A percentile compares a stretch with the other conserved stretches of the same genome.
phyloP scores from a whole-genome alignment of 2,888 invertebrate genomes.

The Nineta flava region DNA sequence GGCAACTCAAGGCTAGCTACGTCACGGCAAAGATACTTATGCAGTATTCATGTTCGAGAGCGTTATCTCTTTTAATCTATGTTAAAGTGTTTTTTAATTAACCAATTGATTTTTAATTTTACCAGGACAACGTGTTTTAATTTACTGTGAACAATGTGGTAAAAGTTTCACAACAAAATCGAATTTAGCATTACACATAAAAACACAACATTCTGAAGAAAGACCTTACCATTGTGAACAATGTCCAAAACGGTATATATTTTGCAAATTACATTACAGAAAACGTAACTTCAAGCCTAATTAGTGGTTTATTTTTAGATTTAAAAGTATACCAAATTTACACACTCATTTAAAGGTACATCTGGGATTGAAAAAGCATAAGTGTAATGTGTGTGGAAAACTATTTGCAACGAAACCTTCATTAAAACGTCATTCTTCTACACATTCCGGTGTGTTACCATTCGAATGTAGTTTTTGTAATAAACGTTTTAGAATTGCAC shows the following conservation, averaged over 20 bases:
- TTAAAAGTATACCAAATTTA: constrained; percentile 1
- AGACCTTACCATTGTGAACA: not conserved
- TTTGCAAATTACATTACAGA: too few relatives aligned
- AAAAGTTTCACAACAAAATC: not conserved
- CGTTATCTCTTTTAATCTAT: too few relatives aligned
- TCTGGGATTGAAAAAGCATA: not conserved
- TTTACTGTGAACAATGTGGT: not conserved
- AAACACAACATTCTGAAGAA: not conserved
- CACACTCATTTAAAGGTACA: not conserved
- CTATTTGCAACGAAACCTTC: not conserved
- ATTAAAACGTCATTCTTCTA: not conserved
- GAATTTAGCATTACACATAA: not conserved
- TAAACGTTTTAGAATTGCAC: not conserved
- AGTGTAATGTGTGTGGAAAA: not conserved
- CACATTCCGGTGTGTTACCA: not conserved
- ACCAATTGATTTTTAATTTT: not conserved
- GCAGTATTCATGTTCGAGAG: too few relatives aligned
- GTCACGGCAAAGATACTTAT: too few relatives aligned
- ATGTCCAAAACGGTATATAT: not conserved
- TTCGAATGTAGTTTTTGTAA: not conserved
- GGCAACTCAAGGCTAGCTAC: too few relatives aligned
- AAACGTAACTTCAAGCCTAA: too few relatives aligned
- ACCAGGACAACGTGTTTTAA: not conserved
- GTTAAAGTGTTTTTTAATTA: too few relatives aligned
- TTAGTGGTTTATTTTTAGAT: not conserved